Base-by-base conservation (phyloP, 1,140 invertebrate species). In the Melanaphis sacchari region DNA sequence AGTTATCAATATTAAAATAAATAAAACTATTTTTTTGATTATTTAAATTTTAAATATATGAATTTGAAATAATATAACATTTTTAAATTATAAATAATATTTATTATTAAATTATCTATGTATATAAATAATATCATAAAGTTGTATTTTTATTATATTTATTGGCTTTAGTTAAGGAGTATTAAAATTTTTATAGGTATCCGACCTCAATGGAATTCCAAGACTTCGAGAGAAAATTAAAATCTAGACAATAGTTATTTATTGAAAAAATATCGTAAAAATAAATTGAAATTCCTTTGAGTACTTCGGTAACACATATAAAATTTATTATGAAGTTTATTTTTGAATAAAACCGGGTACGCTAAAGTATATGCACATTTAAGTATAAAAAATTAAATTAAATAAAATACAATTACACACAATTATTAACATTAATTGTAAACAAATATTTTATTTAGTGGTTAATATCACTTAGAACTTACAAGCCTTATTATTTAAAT, bases 181-280 rank as follows among this genome's bases (percentile, higher is more conserved):
- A 87, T 46, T n/a, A 87, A 87, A 87, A 46, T 87, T 3, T 46
- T 43, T 87, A 46, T 41, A 85, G 82, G 26, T 85, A 85, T 40
- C 43, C 26, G 2, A 38, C 40, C 11, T 85, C 8, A 3, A 11
- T 41, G 40, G 82, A 31, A 85, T 85, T 43, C 26, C 36, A 38
- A 82, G 22, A 22, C 38, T 82, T 8, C 38, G 8, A 81, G 38
- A 40, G 22, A 26, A 11, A 15, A 85, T 41, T 66, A 66, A 66
- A 66, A 66, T 66, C 59, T n/a, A 66, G 31, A 66, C 59, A 66
- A 66, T 66, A 66, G 59, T 66, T 66, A 66, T 66, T 66, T 66
- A 66, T n/a, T 66, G 59, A 66, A 66, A 31, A 66, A n/a, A 66
- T 66, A 66, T 66, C 31, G 59, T 66, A 66, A 66, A 66, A 66